Percentiles rank a stretch among this genome's conserved stretches.
Evolutionary conservation across 2,888 invertebrate genomes (phyloP).

Genomic region (Griposia aprilina): DNA sequence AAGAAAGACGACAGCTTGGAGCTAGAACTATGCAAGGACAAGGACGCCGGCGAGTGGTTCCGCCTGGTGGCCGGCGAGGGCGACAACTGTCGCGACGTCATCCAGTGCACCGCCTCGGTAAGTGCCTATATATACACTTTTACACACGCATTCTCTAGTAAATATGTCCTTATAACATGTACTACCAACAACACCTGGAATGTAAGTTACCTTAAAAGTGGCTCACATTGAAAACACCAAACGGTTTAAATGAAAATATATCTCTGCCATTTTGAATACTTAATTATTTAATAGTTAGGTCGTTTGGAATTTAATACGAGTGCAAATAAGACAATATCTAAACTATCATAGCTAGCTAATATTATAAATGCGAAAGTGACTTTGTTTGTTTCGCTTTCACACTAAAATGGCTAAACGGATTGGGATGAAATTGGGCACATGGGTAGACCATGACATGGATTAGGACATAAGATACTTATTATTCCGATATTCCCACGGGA

Average conservation of each 20-base stretch:
- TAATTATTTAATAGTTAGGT: constrained; percentile 47
- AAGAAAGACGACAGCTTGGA: constrained; percentile 97
- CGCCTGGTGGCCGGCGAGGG: constrained; percentile 96
- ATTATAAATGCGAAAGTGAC: too few relatives aligned
- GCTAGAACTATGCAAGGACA: constrained; percentile 97
- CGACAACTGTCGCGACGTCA: constrained; percentile 98
- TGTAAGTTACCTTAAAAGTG: constrained; percentile 54
- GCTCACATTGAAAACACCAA: constrained; percentile 59
- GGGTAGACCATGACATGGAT: too few relatives aligned
- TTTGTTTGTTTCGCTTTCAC: too few relatives aligned
- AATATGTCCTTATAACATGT: constrained; percentile 50
- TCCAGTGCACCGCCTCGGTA: constrained; percentile 98
- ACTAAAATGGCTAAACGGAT: too few relatives aligned
- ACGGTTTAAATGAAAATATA: constrained; percentile 52
- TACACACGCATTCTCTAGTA: constrained; percentile 64
- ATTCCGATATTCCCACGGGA: too few relatives aligned
- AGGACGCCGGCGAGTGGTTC: constrained; percentile 99
- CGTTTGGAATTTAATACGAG: constrained; percentile 49
- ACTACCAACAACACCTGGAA: constrained; percentile 44
- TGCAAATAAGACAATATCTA: constrained; percentile 43
- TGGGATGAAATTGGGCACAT: too few relatives aligned
- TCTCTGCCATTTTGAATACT: constrained; percentile 49
- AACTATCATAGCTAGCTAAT: too few relatives aligned
- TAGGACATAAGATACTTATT: too few relatives aligned
- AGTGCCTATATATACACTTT: constrained; percentile 81